phyloP scores from a whole-genome alignment of 2,797 vertebrate genomes.

The Urosaurus nigricauda region DNA sequence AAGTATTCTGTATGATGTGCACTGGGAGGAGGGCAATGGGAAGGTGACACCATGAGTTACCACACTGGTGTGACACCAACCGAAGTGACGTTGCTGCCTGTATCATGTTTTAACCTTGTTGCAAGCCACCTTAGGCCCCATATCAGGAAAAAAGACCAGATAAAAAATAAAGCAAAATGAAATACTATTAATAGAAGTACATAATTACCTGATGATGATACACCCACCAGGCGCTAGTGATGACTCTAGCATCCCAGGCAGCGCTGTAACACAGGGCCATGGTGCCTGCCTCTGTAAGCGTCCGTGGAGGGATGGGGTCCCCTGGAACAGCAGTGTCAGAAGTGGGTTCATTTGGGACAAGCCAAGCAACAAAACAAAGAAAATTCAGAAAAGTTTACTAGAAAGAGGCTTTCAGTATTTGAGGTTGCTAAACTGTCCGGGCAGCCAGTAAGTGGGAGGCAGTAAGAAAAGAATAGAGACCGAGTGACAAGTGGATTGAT shows the following conservation, averaged over 20 bases:
- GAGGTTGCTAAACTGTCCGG: too few relatives aligned
- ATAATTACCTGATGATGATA: conserved; percentile 91
- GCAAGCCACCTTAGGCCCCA: too few relatives aligned
- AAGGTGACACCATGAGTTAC: too few relatives aligned
- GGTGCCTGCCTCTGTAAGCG: conserved; percentile 93
- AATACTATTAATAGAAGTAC: too few relatives aligned
- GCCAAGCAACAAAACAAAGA: not conserved
- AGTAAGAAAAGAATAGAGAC: too few relatives aligned
- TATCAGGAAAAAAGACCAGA: not conserved
- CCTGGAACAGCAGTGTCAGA: conserved; percentile 75
- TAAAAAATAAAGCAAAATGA: not conserved
- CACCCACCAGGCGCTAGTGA: conserved; percentile 99
- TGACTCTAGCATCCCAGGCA: conserved; percentile 96
- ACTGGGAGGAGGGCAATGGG: too few relatives aligned
- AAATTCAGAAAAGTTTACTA: not conserved
- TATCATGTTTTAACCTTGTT: too few relatives aligned
- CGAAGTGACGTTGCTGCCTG: too few relatives aligned
- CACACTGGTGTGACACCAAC: too few relatives aligned
- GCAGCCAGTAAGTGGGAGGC: too few relatives aligned
- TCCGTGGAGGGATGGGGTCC: conserved; percentile 89
- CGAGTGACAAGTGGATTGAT: too few relatives aligned
- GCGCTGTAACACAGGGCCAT: conserved; percentile 98
- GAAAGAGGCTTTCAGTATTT: not conserved
- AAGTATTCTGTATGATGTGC: too few relatives aligned
- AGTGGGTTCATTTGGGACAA: not conserved